A percentile compares a stretch with the other conserved stretches of the same genome.
These are phyloP conservation scores for Drosophila erecta DNA, from an alignment of 1,140 invertebrate genomes.

Conservation along the genomic window DNA sequence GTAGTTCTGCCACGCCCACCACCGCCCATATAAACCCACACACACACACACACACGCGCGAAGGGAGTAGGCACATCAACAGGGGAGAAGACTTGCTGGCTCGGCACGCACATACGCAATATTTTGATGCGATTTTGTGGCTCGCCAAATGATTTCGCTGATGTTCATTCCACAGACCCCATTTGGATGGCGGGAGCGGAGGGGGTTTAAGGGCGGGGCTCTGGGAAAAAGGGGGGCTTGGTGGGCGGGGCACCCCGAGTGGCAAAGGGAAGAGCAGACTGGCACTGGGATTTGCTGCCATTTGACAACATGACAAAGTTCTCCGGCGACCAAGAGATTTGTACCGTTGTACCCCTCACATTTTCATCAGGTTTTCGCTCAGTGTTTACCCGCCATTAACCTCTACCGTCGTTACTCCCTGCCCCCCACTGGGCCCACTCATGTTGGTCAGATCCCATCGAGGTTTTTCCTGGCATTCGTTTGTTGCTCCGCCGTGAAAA, in stretches of 20 bases:
- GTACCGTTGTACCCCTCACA: background rate
- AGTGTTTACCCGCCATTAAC: slow-evolving; percentile 26
- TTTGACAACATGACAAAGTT: slow-evolving; percentile 50
- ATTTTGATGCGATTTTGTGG: slow-evolving; percentile 75
- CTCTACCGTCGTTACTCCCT: too few relatives aligned
- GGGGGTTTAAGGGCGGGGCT: background rate
- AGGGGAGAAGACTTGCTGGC: slow-evolving; percentile 36
- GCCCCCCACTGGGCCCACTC: background rate
- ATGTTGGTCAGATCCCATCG: slow-evolving; percentile 16
- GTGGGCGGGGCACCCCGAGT: background rate
- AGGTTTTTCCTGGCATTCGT: slow-evolving; percentile 20
- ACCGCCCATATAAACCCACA: slow-evolving; percentile 13
- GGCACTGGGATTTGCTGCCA: slow-evolving; percentile 36
- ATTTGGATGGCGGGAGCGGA: background rate
- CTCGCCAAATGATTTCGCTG: slow-evolving; percentile 64
- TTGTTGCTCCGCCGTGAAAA: slow-evolving; percentile 4
- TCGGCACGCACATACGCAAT: slow-evolving; percentile 69
- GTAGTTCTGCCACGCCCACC: slow-evolving; percentile 35
- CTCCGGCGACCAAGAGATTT: slow-evolving; percentile 14
- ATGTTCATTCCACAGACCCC: slow-evolving; percentile 48
- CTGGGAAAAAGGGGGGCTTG: background rate
- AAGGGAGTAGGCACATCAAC: slow-evolving; percentile 11
- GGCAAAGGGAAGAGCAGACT: slow-evolving; percentile 12
- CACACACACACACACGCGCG: slow-evolving; percentile 7
- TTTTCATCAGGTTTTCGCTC: slow-evolving; percentile 11